Conservation (phyloP, 2,888 invertebrate genomes). For the Caenorhabditis uteleia region DNA sequence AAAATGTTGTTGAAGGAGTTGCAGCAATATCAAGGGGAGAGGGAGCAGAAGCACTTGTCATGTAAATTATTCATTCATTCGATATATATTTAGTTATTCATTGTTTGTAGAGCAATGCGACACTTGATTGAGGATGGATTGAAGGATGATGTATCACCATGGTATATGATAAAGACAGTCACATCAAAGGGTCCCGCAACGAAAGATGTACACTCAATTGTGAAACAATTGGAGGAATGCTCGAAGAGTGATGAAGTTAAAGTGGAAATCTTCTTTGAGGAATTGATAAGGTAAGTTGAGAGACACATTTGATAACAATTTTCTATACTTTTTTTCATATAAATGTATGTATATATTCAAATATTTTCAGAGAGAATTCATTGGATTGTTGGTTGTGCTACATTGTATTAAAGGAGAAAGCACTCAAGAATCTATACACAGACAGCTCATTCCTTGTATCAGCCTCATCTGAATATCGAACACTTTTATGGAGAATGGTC, state of each 20-base stretch:
- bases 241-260: constrained; percentile 60
- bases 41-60: constrained; percentile 15
- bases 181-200: constrained; percentile 65
- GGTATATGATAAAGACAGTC: constrained; percentile 59
- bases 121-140: constrained; percentile 85
- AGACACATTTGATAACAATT: not conserved
- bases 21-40: constrained; percentile 55
- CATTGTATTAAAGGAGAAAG: constrained; percentile 79
- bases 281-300: constrained; percentile 51
- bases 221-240: constrained; percentile 57
- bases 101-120: constrained; percentile 83
- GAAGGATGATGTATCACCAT: constrained; percentile 75
- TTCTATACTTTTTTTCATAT: not conserved
- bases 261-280: constrained; percentile 61
- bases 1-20: constrained; percentile 66
- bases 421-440: constrained; percentile 81
- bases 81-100: not conserved
- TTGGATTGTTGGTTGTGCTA: constrained; percentile 86
- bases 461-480: constrained; percentile 75
- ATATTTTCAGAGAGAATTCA: constrained; percentile 41
- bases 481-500: constrained; percentile 79
- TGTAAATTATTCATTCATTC: constrained; percentile 10
- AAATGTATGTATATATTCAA: not conserved
- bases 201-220: constrained; percentile 57
- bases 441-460: constrained; percentile 79